Conservation (phyloP, 2,888 invertebrate species). For the Lepidonotus clava region DNA sequence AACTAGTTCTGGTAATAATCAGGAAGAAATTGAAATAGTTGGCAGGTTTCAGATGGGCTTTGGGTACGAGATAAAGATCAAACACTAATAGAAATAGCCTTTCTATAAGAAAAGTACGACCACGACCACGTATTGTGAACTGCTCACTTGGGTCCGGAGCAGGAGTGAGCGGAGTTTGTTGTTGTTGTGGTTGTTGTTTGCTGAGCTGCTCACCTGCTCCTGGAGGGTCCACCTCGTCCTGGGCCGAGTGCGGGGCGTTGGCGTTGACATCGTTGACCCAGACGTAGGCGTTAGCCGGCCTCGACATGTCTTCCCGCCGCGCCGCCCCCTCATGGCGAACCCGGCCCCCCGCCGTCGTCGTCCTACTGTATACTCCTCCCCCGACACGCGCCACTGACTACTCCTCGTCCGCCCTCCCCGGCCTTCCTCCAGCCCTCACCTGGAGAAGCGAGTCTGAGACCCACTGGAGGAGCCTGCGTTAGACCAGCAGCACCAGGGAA, state of each 20-base stretch:
- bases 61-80: too few relatives aligned
- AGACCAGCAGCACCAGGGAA: not conserved
- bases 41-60: too few relatives aligned
- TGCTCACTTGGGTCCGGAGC: too few relatives aligned
- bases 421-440: not conserved
- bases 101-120: too few relatives aligned
- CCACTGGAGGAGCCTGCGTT: not conserved
- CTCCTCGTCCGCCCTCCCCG: not conserved
- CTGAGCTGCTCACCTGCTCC: not conserved
- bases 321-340: slow-evolving; percentile 16
- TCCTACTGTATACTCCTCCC: not conserved
- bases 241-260: slow-evolving; percentile 28
- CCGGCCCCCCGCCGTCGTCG: not conserved
- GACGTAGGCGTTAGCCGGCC: slow-evolving; percentile 35
- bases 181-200: too few relatives aligned
- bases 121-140: too few relatives aligned
- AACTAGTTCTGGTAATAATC: too few relatives aligned
- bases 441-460: not conserved
- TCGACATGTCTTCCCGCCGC: not conserved
- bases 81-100: too few relatives aligned
- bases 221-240: slow-evolving; percentile 21
- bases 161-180: too few relatives aligned
- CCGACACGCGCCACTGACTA: not conserved
- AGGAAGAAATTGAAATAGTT: too few relatives aligned
- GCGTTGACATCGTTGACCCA: slow-evolving; percentile 35